Conservation (phyloP, 2,113 vertebrate genomes). For the Aptenodytes forsteri region DNA sequence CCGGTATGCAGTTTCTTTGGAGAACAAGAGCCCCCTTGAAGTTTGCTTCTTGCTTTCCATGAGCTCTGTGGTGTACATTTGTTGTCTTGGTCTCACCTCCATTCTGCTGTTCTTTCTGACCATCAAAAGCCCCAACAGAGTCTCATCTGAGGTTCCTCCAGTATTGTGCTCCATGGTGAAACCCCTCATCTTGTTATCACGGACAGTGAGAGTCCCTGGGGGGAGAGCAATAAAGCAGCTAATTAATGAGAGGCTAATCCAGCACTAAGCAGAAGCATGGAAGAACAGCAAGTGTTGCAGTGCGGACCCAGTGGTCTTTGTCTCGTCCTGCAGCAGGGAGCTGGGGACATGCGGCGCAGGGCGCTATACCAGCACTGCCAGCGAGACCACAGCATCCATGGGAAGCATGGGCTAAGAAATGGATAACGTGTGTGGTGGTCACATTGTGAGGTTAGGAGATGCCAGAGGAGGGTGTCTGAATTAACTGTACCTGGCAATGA, state of each 20-base stretch:
- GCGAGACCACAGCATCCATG: not conserved
- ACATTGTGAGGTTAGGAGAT: not conserved
- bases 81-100: not conserved
- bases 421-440: no score
- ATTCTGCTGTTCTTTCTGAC: not conserved
- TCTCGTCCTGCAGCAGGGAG: not conserved
- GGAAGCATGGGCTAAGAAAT: not conserved
- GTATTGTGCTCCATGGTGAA: not conserved
- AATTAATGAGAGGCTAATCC: not conserved
- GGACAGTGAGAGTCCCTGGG: not conserved
- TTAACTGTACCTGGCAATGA: not conserved
- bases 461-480: not conserved
- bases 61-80: not conserved
- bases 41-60: not conserved
- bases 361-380: fast-evolving
- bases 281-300: not conserved
- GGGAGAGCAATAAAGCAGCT: not conserved
- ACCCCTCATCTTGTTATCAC: not conserved
- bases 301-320: not conserved
- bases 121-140: not conserved
- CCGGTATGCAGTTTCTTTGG: not conserved
- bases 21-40: not conserved
- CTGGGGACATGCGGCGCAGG: fast-evolving
- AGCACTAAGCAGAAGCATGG: not conserved
- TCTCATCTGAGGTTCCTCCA: not conserved